Percentiles rank a stretch among this genome's conserved stretches.
Evolutionary conservation across 92 coral and sea anemone species (phyloP).

Genomic region (Porites rus): DNA sequence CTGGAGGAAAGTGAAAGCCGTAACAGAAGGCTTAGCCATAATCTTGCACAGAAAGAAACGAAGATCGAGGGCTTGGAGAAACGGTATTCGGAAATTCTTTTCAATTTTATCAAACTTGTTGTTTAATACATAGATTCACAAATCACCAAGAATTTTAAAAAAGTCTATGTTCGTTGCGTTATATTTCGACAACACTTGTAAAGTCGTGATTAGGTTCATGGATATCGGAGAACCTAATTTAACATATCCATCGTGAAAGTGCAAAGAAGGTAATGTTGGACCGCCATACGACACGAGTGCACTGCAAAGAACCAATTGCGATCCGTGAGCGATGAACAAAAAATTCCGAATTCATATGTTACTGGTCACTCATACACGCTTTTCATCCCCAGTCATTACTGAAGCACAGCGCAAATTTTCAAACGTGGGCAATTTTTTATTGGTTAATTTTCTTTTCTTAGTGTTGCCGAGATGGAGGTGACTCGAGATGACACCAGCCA

Average conservation of each 20-base stretch:
- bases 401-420: too few species aligned
- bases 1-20: conserved; percentile 78
- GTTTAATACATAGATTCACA: not conserved
- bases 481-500: conserved; percentile 41
- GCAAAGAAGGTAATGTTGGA: too few species aligned
- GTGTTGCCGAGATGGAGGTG: conserved; percentile 63
- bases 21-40: conserved; percentile 56
- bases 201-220: too few species aligned
- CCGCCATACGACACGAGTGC: too few species aligned
- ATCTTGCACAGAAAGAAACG: conserved; percentile 69
- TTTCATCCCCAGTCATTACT: too few species aligned
- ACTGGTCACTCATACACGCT: too few species aligned
- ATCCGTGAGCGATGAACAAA: too few species aligned
- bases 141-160: not conserved
- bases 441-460: not conserved
- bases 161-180: not conserved
- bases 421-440: not conserved
- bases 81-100: conserved; percentile 51
- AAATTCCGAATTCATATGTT: too few species aligned
- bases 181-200: too few species aligned
- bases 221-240: too few species aligned
- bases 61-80: conserved; percentile 77
- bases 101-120: not conserved
- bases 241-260: too few species aligned
- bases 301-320: too few species aligned